Percentiles rank a stretch among this genome's conserved stretches.
These are phyloP conservation scores for Bufo gargarizans DNA, from an alignment of 2,113 vertebrate genomes.

Conservation along the genomic window DNA sequence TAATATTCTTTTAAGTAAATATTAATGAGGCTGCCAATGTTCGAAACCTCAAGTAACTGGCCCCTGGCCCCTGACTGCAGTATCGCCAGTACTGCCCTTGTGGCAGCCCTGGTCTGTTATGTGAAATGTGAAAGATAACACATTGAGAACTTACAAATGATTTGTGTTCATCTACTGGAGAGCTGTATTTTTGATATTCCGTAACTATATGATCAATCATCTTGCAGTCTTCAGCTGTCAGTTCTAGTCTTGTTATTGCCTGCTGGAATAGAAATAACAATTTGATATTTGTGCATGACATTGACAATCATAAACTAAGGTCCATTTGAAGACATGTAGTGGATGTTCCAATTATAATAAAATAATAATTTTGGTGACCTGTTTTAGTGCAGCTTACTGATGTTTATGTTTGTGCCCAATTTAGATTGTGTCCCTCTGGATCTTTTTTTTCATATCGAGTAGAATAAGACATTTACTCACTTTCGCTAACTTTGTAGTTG, in stretches of 20 bases:
- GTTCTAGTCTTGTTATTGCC: slow-evolving; percentile 66
- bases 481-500: slow-evolving; percentile 80
- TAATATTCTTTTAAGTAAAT: too few relatives aligned
- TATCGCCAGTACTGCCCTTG: not conserved
- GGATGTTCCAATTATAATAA: not conserved
- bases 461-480: slow-evolving; percentile 53
- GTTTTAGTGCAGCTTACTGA: not conserved
- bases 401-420: not conserved
- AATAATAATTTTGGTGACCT: not conserved
- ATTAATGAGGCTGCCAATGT: too few relatives aligned
- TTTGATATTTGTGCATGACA: not conserved
- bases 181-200: slow-evolving; percentile 81
- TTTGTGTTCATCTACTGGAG: slow-evolving; percentile 74
- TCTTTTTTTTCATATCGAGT: not conserved
- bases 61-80: too few relatives aligned
- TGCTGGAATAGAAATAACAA: slow-evolving; percentile 54
- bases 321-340: too few relatives aligned
- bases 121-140: not conserved
- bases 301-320: too few relatives aligned
- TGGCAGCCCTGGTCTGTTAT: not conserved
- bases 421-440: not conserved
- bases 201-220: slow-evolving; percentile 85
- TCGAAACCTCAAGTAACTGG: too few relatives aligned
- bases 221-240: slow-evolving; percentile 80
- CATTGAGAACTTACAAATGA: slow-evolving; percentile 75